These are phyloP conservation scores for Thecocarcelia acutangulata DNA, from an alignment of 2,888 invertebrate species.

Conservation along the genomic window DNA sequence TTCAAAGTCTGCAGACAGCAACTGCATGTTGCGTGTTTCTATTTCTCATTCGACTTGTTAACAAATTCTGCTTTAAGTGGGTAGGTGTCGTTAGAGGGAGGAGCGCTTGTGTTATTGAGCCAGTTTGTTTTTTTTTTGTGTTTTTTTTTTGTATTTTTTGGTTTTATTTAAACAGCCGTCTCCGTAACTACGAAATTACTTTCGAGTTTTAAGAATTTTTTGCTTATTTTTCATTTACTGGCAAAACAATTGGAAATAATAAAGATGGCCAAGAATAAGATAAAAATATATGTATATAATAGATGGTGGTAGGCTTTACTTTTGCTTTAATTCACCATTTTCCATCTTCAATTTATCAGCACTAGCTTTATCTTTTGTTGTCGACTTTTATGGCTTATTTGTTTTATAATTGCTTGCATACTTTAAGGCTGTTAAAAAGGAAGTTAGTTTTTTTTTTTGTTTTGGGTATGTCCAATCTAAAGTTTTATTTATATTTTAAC, in stretches of 20 bases:
- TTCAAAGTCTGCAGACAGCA: constrained; percentile 7
- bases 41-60: constrained; percentile 34
- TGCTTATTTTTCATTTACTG: not conserved
- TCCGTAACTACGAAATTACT: constrained; percentile 1
- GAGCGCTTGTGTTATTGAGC: constrained; percentile 14
- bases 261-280: constrained; percentile 29
- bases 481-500: constrained; percentile 40
- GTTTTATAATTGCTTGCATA: constrained; percentile 65
- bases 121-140: constrained; percentile 4
- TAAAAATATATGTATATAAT: constrained; percentile 41
- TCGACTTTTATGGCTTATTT: constrained; percentile 27
- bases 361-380: not conserved
- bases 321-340: not conserved
- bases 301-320: constrained; percentile 12
- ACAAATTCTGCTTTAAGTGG: constrained; percentile 1
- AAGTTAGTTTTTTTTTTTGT: constrained; percentile 22
- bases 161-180: not conserved
- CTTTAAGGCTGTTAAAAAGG: constrained; percentile 52
- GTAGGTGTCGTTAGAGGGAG: not conserved
- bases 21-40: constrained; percentile 56
- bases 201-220: constrained; percentile 15
- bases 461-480: not conserved
- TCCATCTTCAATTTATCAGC: not conserved
- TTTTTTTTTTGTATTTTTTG: not conserved
- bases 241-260: constrained; percentile 13